Percentiles rank a stretch among this genome's conserved stretches.
These are phyloP conservation scores for Ellobium chinense DNA, from an alignment of 2,888 invertebrate genomes.

Conservation along the genomic window DNA sequence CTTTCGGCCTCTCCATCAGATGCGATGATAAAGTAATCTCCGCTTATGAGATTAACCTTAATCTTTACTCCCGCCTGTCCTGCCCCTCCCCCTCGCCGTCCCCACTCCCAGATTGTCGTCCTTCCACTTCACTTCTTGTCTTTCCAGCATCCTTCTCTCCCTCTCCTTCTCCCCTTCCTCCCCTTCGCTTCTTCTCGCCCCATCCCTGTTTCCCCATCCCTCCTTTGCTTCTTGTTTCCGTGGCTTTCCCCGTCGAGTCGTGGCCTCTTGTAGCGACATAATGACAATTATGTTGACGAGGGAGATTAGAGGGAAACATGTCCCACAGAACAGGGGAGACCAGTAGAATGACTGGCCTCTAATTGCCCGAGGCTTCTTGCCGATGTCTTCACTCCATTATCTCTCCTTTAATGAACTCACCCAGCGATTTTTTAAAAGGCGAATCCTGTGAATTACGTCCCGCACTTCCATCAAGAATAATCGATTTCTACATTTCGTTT, in stretches of 20 bases:
- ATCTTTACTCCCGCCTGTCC: too few relatives aligned
- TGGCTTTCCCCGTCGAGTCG: neutral
- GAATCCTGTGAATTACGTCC: slow-evolving; percentile 4
- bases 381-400: slow-evolving; percentile 43
- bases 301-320: slow-evolving; percentile 9
- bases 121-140: neutral
- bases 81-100: too few relatives aligned
- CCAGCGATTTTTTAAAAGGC: neutral
- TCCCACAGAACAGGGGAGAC: neutral
- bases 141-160: neutral
- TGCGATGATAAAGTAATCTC: too few relatives aligned
- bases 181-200: neutral
- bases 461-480: neutral
- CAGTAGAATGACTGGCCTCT: slow-evolving; percentile 24
- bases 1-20: too few relatives aligned
- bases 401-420: slow-evolving; percentile 22
- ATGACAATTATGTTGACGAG: slow-evolving; percentile 29
- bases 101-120: neutral
- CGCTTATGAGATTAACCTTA: too few relatives aligned
- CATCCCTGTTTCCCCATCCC: too few relatives aligned
- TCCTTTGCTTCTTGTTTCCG: too few relatives aligned
- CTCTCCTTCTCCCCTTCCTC: neutral
- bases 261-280: slow-evolving; percentile 21
- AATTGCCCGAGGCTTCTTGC: slow-evolving; percentile 41
- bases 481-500: neutral